A percentile compares a stretch with the other conserved stretches of the same genome.
Evolutionary conservation across 2,797 vertebrate genomes (phyloP).

Genomic region (Sebastes taczanowskii): DNA sequence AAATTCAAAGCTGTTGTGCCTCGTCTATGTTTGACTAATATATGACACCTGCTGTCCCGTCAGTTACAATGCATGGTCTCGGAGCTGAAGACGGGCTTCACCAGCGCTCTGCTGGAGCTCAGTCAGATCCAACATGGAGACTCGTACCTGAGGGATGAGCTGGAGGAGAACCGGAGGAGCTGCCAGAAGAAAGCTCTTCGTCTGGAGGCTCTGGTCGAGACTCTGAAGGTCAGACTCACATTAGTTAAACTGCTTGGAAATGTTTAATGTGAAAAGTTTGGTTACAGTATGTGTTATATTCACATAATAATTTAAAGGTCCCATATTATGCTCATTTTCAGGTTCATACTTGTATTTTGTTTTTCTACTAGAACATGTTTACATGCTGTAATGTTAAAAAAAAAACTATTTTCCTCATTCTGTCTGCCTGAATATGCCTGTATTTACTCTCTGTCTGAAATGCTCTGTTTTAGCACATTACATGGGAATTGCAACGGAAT

Average conservation of each 20-base stretch:
- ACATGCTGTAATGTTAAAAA: too few species aligned
- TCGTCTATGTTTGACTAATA: too few species aligned
- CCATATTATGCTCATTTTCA: too few species aligned
- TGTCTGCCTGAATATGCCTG: too few species aligned
- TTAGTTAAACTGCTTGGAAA: not conserved
- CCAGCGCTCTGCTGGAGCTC: slow-evolving; percentile 79
- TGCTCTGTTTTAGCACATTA: too few species aligned
- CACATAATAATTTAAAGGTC: not conserved
- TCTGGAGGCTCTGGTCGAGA: slow-evolving; percentile 79
- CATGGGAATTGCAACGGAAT: too few species aligned
- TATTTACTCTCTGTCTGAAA: too few species aligned
- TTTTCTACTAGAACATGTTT: too few species aligned
- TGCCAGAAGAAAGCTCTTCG: slow-evolving; percentile 79
- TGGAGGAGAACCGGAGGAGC: slow-evolving; percentile 80
- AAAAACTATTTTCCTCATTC: too few species aligned
- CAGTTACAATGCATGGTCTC: slow-evolving; percentile 83
- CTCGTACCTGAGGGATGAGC: slow-evolving; percentile 76
- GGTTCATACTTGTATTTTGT: too few species aligned
- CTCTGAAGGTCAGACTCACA: slow-evolving; percentile 71
- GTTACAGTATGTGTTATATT: too few species aligned
- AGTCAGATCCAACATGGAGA: slow-evolving; percentile 84
- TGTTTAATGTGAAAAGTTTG: not conserved
- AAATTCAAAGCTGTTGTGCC: not conserved
- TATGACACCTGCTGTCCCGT: not conserved
- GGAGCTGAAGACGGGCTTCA: slow-evolving; percentile 83